A percentile compares a stretch with the other conserved stretches of the same genome.
Evolutionary conservation across 2,888 invertebrate genomes (phyloP).

Genomic region (Melikaiella ostensackeni): DNA sequence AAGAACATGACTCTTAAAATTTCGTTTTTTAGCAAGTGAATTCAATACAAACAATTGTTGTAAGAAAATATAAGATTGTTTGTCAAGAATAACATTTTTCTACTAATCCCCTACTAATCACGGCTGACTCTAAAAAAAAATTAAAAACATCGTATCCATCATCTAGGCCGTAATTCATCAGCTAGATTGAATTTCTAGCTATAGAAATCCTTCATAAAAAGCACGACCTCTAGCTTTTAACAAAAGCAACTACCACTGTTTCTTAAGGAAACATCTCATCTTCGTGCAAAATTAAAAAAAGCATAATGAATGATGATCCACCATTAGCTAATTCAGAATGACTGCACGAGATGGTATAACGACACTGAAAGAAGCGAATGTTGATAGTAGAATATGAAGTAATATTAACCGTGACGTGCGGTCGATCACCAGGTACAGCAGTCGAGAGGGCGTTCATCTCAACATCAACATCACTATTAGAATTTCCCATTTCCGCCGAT

Average conservation of each 20-base stretch:
- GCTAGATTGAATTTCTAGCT: neutral
- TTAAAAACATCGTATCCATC: too few relatives aligned
- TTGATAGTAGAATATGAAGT: conserved; percentile 5
- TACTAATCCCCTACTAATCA: too few relatives aligned
- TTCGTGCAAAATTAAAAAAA: neutral
- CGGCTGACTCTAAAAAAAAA: too few relatives aligned
- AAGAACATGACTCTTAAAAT: too few relatives aligned
- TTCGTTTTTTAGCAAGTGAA: too few relatives aligned
- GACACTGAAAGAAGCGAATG: conserved; percentile 14
- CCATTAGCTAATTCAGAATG: neutral
- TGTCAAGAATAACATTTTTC: too few relatives aligned
- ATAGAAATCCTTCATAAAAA: neutral
- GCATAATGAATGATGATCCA: conserved; percentile 1
- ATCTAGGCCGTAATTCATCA: neutral
- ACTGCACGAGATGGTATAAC: neutral
- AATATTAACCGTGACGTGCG: conserved; percentile 60
- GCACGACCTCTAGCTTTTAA: neutral
- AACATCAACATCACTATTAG: conserved; percentile 48
- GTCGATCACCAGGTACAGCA: conserved; percentile 51
- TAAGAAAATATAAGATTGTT: too few relatives aligned
- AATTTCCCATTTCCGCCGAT: conserved; percentile 47
- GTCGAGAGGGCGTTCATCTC: conserved; percentile 53
- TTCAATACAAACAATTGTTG: too few relatives aligned
- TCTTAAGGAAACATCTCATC: neutral
- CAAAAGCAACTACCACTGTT: neutral